These are phyloP conservation scores for Pocillopora grandis DNA, from an alignment of 92 coral and sea anemone species.

Conservation along the genomic window DNA sequence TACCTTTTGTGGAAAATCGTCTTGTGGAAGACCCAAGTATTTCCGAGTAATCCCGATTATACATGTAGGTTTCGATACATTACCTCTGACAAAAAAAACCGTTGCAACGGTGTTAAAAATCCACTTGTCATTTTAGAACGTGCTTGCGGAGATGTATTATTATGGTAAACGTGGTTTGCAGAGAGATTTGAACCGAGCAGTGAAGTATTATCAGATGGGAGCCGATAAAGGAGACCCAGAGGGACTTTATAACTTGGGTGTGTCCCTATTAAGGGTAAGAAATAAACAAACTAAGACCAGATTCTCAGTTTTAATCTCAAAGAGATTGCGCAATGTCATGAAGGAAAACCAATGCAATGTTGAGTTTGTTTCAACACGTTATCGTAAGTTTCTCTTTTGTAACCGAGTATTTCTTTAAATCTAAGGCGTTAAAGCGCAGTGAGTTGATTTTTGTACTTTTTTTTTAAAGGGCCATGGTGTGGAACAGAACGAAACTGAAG, in stretches of 20 bases:
- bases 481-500: slow-evolving; percentile 80
- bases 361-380: too few species aligned
- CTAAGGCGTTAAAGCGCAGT: too few species aligned
- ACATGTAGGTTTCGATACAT: neutral
- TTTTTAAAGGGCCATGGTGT: slow-evolving; percentile 82
- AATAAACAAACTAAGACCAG: neutral
- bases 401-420: too few species aligned
- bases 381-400: too few species aligned
- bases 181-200: slow-evolving; percentile 87
- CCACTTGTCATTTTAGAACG: slow-evolving; percentile 37
- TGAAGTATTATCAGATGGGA: slow-evolving; percentile 92
- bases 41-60: too few species aligned
- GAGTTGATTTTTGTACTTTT: neutral
- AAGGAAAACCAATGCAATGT: too few species aligned
- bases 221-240: slow-evolving; percentile 87
- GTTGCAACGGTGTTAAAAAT: too few species aligned
- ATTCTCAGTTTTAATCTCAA: neutral
- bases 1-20: too few species aligned
- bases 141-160: slow-evolving; percentile 88
- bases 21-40: too few species aligned
- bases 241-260: slow-evolving; percentile 87
- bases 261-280: slow-evolving; percentile 77
- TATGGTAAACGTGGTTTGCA: slow-evolving; percentile 88
- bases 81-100: neutral
- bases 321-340: too few species aligned